Evolutionary conservation across 1,140 invertebrate species (phyloP).

Genomic region (Nomia melanderi): DNA sequence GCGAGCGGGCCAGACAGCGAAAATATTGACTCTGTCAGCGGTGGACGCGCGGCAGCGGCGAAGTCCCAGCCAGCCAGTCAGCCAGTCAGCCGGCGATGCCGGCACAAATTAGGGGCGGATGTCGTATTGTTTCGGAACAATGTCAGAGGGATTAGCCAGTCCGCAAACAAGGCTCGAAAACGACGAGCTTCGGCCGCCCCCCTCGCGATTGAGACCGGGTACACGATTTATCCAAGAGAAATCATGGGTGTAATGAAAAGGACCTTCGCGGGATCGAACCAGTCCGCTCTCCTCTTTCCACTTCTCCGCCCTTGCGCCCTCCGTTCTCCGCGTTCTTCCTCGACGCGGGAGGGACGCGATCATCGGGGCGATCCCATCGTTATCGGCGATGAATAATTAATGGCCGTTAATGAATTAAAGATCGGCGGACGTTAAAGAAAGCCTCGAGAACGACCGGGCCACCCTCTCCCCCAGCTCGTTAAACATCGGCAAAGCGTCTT

Average conservation of each 20-base stretch:
- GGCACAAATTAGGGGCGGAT: constrained; percentile 51
- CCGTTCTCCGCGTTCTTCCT: too few relatives aligned
- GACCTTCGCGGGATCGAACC: not conserved
- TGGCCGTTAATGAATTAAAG: constrained; percentile 57
- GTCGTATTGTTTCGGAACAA: constrained; percentile 70
- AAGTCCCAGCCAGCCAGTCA: not conserved
- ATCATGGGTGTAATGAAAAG: constrained; percentile 12
- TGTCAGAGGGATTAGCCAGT: constrained; percentile 67
- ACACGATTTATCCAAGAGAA: constrained; percentile 29
- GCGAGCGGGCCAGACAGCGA: constrained; percentile 19
- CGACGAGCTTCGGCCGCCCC: not conserved
- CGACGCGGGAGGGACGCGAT: constrained; percentile 17
- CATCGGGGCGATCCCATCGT: constrained; percentile 35
- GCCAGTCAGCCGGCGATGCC: not conserved
- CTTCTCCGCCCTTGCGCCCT: too few relatives aligned
- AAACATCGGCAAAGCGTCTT: constrained; percentile 37
- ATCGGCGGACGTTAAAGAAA: constrained; percentile 41
- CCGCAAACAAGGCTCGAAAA: constrained; percentile 38
- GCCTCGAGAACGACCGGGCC: not conserved
- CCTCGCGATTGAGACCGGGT: not conserved
- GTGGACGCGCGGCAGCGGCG: not conserved
- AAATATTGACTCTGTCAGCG: constrained; percentile 58
- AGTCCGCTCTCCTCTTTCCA: not conserved
- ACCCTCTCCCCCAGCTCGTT: constrained; percentile 20
- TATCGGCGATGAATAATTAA: constrained; percentile 59